phyloP scores from a whole-genome alignment of 37 sponge, comb jelly and placozoan species.

The Spongilla lacustris region DNA sequence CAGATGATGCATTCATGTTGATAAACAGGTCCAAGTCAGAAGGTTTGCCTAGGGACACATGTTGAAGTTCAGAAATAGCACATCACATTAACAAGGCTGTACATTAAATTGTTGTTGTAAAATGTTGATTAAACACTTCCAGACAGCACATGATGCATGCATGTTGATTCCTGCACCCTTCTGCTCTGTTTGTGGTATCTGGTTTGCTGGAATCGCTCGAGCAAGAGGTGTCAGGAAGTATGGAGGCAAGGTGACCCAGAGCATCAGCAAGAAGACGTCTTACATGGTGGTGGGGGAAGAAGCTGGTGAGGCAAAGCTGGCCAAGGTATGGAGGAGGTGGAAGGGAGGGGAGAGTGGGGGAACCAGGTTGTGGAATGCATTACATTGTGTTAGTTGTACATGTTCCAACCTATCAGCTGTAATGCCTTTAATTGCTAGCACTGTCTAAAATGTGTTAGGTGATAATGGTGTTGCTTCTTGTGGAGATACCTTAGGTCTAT shows the following conservation, averaged over 20 bases:
- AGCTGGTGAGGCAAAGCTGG: slow-evolving; percentile 85
- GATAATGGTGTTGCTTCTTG: too few species aligned
- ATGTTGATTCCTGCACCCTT: too few species aligned
- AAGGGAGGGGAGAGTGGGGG: background rate
- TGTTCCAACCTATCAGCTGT: too few species aligned
- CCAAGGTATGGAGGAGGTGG: slow-evolving; percentile 47
- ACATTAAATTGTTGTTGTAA: too few species aligned
- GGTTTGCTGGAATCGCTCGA: slow-evolving; percentile 94
- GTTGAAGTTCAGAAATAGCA: background rate
- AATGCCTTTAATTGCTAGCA: too few species aligned
- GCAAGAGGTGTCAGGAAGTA: slow-evolving; percentile 87
- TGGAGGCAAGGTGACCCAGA: slow-evolving; percentile 87
- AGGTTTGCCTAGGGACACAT: background rate
- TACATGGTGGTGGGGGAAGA: slow-evolving; percentile 91
- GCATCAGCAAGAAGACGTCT: slow-evolving; percentile 86
- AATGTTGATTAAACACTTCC: too few species aligned
- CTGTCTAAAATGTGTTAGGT: too few species aligned
- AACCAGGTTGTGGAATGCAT: too few species aligned
- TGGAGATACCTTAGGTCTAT: too few species aligned
- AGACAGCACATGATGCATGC: too few species aligned
- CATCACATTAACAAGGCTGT: too few species aligned
- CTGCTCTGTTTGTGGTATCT: slow-evolving; percentile 81
- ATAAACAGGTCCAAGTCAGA: slow-evolving; percentile 31
- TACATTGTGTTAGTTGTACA: too few species aligned
- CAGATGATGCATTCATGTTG: slow-evolving; percentile 33